Percentiles rank a stretch among this genome's conserved stretches.
These are phyloP conservation scores for Tipula confusa DNA, from an alignment of 2,888 invertebrate genomes.

Conservation along the genomic window DNA sequence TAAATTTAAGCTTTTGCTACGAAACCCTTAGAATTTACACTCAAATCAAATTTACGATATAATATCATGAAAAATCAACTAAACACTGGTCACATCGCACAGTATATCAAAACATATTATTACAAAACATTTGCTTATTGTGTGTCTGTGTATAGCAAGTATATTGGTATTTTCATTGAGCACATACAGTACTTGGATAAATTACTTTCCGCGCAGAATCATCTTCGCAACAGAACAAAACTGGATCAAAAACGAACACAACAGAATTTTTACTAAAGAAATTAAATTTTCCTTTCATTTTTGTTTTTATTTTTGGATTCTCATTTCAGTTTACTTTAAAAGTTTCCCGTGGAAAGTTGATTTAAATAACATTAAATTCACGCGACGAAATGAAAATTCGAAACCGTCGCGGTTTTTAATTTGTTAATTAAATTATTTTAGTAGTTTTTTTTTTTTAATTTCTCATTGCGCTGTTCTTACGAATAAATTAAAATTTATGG, in stretches of 20 bases:
- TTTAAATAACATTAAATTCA: background rate
- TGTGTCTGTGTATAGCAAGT: background rate
- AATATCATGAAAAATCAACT: background rate
- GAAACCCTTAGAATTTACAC: background rate
- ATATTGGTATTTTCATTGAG: background rate
- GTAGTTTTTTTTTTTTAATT: too few relatives aligned
- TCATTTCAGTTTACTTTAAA: background rate
- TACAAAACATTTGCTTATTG: background rate
- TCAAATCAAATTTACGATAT: background rate
- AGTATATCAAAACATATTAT: background rate
- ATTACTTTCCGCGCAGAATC: background rate
- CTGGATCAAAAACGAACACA: background rate
- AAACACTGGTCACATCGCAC: background rate
- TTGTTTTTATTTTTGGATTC: background rate
- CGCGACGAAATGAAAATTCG: background rate
- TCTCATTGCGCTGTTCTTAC: background rate
- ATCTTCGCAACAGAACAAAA: background rate
- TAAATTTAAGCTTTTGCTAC: background rate
- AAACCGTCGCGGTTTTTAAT: background rate
- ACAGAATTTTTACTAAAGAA: background rate
- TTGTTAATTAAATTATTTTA: background rate
- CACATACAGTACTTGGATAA: background rate
- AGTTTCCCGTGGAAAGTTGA: background rate
- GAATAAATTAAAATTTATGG: background rate
- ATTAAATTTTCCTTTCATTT: background rate